Evolutionary conservation across 2,888 invertebrate species (phyloP).

Genomic region (Aleiodes alternator): DNA sequence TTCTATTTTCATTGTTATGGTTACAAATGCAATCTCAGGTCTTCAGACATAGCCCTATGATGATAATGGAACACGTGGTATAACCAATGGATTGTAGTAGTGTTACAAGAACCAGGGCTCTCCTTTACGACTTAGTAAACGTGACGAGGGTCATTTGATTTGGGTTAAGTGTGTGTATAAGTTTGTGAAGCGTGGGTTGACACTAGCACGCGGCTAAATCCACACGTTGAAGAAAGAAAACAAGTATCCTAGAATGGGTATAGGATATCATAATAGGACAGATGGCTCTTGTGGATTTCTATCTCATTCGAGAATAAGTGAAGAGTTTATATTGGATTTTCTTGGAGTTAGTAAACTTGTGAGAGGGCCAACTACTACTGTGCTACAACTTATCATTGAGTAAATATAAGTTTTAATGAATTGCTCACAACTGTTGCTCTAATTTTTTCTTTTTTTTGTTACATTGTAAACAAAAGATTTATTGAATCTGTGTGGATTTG

Average conservation of each 20-base stretch:
- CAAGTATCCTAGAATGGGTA: constrained; percentile 15
- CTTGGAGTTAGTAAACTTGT: constrained; percentile 49
- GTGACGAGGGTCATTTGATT: constrained; percentile 43
- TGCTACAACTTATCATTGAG: not conserved
- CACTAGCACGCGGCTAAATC: constrained; percentile 5
- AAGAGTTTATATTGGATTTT: constrained; percentile 48
- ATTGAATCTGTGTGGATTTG: not conserved
- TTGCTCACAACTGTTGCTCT: constrained; percentile 16
- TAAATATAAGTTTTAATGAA: constrained; percentile 27
- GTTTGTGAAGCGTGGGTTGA: constrained; percentile 28
- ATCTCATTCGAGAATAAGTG: not conserved
- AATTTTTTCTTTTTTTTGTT: not conserved
- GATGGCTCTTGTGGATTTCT: constrained; percentile 36
- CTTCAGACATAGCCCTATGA: not conserved
- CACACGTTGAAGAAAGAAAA: constrained; percentile 16
- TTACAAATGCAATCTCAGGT: constrained; percentile 14
- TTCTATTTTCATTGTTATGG: constrained; percentile 18
- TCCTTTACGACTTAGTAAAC: constrained; percentile 47
- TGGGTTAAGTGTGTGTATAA: constrained; percentile 43
- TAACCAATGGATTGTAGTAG: constrained; percentile 7
- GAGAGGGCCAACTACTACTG: constrained; percentile 8
- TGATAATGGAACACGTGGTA: constrained; percentile 32
- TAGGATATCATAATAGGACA: constrained; percentile 38
- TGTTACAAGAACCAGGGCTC: constrained; percentile 24
- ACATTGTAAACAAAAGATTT: not conserved